phyloP scores from a whole-genome alignment of 1,140 invertebrate genomes.

The Neotoxoptera formosana region DNA sequence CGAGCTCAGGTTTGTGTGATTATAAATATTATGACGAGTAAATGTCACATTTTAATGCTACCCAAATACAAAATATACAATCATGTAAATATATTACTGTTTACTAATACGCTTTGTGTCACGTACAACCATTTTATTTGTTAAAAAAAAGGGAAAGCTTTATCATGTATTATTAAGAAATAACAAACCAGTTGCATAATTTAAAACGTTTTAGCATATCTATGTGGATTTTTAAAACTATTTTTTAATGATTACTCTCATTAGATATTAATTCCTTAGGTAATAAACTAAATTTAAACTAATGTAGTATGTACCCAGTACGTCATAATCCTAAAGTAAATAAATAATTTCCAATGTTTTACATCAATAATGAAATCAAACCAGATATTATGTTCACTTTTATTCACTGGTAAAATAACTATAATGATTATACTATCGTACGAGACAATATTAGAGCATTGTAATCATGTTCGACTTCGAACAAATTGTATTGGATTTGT shows the following conservation, averaged over 20 bases:
- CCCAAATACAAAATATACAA: neutral
- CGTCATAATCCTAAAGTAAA: neutral
- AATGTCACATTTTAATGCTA: neutral
- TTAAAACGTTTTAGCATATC: neutral
- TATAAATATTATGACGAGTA: neutral
- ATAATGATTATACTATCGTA: neutral
- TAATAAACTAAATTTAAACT: neutral
- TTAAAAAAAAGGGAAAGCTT: neutral
- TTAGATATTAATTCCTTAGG: too few relatives aligned
- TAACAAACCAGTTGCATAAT: neutral
- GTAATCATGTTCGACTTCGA: neutral
- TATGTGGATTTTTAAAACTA: neutral
- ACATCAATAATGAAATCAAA: neutral
- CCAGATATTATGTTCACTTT: neutral
- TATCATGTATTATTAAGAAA: neutral
- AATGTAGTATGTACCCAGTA: neutral
- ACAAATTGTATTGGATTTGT: neutral
- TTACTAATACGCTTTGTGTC: neutral
- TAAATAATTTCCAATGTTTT: neutral
- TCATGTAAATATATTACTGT: neutral
- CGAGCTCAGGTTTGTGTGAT: too few relatives aligned
- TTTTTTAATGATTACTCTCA: neutral
- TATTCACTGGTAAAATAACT: neutral
- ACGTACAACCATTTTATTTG: neutral
- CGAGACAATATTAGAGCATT: neutral